Conservation (phyloP, 2,888 invertebrate genomes). For the Abrostola tripartita region DNA sequence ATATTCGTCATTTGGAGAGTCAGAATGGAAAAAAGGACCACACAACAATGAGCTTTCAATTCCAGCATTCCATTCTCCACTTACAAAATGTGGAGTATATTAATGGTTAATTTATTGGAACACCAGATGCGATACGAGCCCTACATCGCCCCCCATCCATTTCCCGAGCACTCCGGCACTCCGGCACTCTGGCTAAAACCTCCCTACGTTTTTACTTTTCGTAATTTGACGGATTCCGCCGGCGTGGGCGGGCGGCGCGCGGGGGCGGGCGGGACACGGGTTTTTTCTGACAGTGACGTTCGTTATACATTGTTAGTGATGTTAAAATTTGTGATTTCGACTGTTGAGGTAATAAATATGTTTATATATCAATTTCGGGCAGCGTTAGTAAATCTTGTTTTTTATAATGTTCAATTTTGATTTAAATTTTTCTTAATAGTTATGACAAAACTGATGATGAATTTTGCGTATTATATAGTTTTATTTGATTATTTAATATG, state of each 20-base stretch:
- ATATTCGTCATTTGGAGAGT: background rate
- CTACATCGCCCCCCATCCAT: constrained; percentile 38
- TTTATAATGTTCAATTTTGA: no score
- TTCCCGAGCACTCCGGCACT: constrained; percentile 51
- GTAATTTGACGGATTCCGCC: constrained; percentile 60
- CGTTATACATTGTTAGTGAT: constrained; percentile 27
- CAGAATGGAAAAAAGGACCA: background rate
- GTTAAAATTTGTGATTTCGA: constrained; percentile 17
- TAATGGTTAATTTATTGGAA: constrained; percentile 48
- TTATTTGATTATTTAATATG: no score
- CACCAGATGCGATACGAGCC: constrained; percentile 33
- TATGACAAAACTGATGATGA: no score
- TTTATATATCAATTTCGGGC: background rate
- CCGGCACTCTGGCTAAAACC: constrained; percentile 47
- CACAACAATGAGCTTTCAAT: background rate
- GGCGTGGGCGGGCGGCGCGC: background rate
- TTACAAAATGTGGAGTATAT: constrained; percentile 3
- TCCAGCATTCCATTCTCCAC: background rate
- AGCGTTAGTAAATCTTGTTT: background rate
- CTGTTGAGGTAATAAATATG: background rate
- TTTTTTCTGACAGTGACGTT: constrained; percentile 24
- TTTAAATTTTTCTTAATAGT: no score
- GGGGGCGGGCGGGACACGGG: background rate
- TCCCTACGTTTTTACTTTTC: constrained; percentile 56
- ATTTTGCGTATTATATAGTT: no score